phyloP scores from a whole-genome alignment of 2,113 vertebrate genomes.

The Neodontobutis hainanensis region DNA sequence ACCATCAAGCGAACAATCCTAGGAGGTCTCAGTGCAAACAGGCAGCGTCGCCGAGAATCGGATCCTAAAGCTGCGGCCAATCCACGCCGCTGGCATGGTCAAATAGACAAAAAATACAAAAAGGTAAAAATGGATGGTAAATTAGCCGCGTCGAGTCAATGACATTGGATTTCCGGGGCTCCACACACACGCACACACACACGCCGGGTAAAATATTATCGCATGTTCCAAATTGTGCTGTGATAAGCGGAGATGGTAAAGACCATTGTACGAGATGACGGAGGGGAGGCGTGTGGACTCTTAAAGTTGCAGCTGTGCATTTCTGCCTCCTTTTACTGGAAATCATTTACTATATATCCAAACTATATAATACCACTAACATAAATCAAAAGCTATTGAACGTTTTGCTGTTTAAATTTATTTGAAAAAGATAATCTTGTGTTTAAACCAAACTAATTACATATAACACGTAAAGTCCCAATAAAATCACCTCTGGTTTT shows the following conservation, averaged over 20 bases:
- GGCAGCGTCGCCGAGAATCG: constrained; percentile 54
- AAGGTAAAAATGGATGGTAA: constrained; percentile 16
- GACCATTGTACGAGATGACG: constrained; percentile 85
- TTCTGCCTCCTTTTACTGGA: constrained; percentile 23
- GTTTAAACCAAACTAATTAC: not conserved
- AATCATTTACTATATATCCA: not conserved
- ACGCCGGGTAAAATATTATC: constrained; percentile 84
- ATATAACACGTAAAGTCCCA: constrained; percentile 1
- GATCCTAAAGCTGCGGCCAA: constrained; percentile 51
- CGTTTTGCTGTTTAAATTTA: not conserved
- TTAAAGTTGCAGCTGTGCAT: constrained; percentile 88
- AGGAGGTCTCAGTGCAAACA: constrained; percentile 50
- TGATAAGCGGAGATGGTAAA: constrained; percentile 90
- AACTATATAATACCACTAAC: not conserved
- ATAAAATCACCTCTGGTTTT: constrained; percentile 1
- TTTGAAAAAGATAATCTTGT: not conserved
- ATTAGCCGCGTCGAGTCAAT: constrained; percentile 55
- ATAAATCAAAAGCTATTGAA: not conserved
- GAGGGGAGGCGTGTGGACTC: constrained; percentile 77
- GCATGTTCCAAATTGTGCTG: constrained; percentile 93
- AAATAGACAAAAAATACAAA: constrained; percentile 7
- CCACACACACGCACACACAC: constrained; percentile 14
- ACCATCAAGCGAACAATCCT: constrained; percentile 69
- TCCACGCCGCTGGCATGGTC: constrained; percentile 66
- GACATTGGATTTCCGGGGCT: constrained; percentile 71